phyloP scores from a whole-genome alignment of 2,888 invertebrate species.

The Mamestra brassicae region DNA sequence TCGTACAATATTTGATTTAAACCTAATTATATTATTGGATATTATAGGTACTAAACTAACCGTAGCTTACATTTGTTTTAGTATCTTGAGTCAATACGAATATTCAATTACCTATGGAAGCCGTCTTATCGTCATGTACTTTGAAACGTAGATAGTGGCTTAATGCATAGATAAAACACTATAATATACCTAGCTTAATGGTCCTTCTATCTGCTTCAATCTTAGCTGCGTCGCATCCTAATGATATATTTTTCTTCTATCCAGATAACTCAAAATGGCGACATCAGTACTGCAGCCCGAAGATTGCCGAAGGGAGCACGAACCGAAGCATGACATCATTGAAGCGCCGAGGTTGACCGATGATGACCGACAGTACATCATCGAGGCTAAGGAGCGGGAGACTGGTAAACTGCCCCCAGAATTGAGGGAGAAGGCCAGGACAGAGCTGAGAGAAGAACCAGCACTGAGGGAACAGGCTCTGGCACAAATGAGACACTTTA shows the following conservation, averaged over 20 bases:
- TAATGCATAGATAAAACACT: too few relatives aligned
- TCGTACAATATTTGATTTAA: conserved; percentile 29
- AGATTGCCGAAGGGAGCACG: conserved; percentile 82
- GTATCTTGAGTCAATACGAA: conserved; percentile 4
- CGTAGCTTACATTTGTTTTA: not conserved
- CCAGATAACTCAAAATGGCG: conserved; percentile 81
- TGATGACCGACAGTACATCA: conserved; percentile 80
- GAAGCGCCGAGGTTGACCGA: conserved; percentile 80
- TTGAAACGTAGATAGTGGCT: not conserved
- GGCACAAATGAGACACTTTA: conserved; percentile 95
- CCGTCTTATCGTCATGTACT: not conserved
- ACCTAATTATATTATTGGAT: conserved; percentile 12
- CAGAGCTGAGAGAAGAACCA: conserved; percentile 95
- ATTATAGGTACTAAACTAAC: not conserved
- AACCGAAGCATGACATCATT: conserved; percentile 78
- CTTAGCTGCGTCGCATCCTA: not conserved
- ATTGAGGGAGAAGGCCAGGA: conserved; percentile 92
- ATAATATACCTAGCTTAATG: too few relatives aligned
- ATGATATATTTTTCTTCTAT: conserved; percentile 29
- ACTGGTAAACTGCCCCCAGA: conserved; percentile 89
- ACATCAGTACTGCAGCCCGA: conserved; percentile 87
- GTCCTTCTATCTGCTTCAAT: not conserved
- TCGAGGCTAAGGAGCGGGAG: conserved; percentile 84
- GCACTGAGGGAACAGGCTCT: conserved; percentile 94
- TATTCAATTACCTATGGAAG: not conserved